These are phyloP conservation scores for Enteromius mattozi DNA, from an alignment of 2,797 vertebrate genomes.

Conservation along the genomic window DNA sequence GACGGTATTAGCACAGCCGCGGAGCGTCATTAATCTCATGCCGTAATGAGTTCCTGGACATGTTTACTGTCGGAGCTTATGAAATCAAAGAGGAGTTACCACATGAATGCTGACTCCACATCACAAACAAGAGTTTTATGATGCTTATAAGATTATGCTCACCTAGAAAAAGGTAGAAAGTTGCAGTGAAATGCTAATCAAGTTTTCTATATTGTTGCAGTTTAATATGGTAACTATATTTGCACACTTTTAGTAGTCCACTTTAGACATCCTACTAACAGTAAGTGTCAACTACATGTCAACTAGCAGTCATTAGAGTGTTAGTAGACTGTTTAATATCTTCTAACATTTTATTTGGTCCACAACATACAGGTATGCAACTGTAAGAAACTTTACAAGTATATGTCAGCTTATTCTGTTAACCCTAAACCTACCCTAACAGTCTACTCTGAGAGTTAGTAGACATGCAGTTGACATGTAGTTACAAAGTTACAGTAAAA, in stretches of 20 bases:
- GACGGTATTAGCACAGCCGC: slow-evolving; percentile 65
- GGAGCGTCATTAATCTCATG: slow-evolving; percentile 67
- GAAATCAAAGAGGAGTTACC: slow-evolving; percentile 60
- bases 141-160: slow-evolving; percentile 54
- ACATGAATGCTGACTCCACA: slow-evolving; percentile 19
- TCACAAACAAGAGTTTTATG: slow-evolving; percentile 39
- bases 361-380: no score
- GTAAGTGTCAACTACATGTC: no score
- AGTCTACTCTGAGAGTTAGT: no score
- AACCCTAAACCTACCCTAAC: no score
- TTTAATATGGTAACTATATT: neutral
- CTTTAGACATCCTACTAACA: no score
- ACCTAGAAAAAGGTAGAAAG: slow-evolving; percentile 34
- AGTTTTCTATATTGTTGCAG: neutral
- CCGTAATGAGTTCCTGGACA: slow-evolving; percentile 62
- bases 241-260: neutral
- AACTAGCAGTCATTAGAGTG: no score
- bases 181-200: neutral
- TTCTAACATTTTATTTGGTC: no score
- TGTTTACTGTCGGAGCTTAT: slow-evolving; percentile 57
- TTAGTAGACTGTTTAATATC: no score
- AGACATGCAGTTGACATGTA: neutral
- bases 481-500: neutral
- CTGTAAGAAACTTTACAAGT: no score
- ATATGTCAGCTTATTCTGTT: no score